Evolutionary conservation across 2,797 vertebrate genomes (phyloP), one percentile per base, ranked within the genome.

Genomic region (Cirrhinus mrigala): DNA sequence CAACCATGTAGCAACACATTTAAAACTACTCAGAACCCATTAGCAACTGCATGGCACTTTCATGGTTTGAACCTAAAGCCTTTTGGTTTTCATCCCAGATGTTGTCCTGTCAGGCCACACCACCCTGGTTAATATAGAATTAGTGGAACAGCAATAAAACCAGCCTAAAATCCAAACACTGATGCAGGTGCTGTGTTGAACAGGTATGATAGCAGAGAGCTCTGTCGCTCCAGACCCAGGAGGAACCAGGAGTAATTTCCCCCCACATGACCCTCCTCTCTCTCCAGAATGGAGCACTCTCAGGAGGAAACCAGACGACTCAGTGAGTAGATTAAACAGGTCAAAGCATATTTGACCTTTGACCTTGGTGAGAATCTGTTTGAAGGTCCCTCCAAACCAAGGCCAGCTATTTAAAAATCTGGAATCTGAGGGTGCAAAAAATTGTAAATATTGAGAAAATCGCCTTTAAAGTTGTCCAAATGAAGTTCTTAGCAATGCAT

Each of bases 211-310:
- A 77, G 69, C 79, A 79, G 87, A 79, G 77, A 82, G 84, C 77
- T 70, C 85, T 29, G 52, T 87, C 62, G 22, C 73, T 27, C 20
- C 50, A 70, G 92, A 92, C 83, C 86, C 84, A 60, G 82, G 83
- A 81, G 44, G 58, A 86, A 44, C 52, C 58, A 70, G 74, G 46
- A 48, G n/a, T 66, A 11, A 84, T 18, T 71, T 58, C 22, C 86
- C 80, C 4, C 66, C 86, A 58, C 10, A 58, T 62, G 54, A 89
- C 73, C 56, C 86, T 87, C 77, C 90, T 24, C 91, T 93, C 7
- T 92, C 94, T 27, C 92, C 92, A 0, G 90, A 94, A 68, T 95
- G 94, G 95, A 93, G 94, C 83, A 94, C 95, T 15, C 91, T 94
- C 85, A 92, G 93, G 46, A 92, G 93, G 37, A 92, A 58, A 24